A percentile compares a stretch with the other conserved stretches of the same genome.
These are phyloP conservation scores for Athripsodes cinereus DNA, from an alignment of 2,888 invertebrate genomes.

Conservation along the genomic window DNA sequence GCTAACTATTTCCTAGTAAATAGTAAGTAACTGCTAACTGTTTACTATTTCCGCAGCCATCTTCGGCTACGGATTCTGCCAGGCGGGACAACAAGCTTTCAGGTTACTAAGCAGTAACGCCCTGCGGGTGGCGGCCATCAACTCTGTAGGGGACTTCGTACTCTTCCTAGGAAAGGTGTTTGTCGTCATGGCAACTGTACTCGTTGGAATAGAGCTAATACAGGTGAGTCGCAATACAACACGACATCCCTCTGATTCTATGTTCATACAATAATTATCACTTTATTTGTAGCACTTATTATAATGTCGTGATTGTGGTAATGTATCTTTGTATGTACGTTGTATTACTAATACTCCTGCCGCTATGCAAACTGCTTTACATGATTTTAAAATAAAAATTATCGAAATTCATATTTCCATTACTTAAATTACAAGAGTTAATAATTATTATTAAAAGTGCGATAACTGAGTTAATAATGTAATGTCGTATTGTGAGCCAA, in stretches of 20 bases:
- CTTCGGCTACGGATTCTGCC: constrained; percentile 59
- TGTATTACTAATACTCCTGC: too few species aligned
- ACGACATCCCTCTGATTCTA: not conserved
- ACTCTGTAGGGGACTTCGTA: constrained; percentile 69
- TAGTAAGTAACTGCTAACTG: too few species aligned
- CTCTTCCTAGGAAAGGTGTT: constrained; percentile 62
- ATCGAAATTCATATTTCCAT: too few species aligned
- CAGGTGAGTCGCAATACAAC: constrained; percentile 37
- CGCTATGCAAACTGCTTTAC: too few species aligned
- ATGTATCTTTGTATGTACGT: too few species aligned
- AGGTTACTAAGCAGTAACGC: constrained; percentile 55
- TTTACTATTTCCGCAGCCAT: constrained; percentile 59
- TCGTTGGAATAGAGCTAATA: constrained; percentile 54
- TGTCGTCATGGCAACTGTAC: constrained; percentile 56
- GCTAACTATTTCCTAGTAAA: too few species aligned
- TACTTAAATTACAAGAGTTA: too few species aligned
- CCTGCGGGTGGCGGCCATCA: constrained; percentile 61
- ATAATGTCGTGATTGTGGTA: too few species aligned
- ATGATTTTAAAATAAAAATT: too few species aligned
- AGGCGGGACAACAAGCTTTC: constrained; percentile 57
- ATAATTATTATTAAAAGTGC: too few species aligned
- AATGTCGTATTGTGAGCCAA: too few species aligned
- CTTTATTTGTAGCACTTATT: not conserved
- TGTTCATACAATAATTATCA: not conserved
- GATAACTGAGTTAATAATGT: too few species aligned